Percentiles rank a stretch among this genome's conserved stretches.
Conservation (phyloP, 2,113 vertebrate genomes). For the Pelodiscus sinensis region DNA sequence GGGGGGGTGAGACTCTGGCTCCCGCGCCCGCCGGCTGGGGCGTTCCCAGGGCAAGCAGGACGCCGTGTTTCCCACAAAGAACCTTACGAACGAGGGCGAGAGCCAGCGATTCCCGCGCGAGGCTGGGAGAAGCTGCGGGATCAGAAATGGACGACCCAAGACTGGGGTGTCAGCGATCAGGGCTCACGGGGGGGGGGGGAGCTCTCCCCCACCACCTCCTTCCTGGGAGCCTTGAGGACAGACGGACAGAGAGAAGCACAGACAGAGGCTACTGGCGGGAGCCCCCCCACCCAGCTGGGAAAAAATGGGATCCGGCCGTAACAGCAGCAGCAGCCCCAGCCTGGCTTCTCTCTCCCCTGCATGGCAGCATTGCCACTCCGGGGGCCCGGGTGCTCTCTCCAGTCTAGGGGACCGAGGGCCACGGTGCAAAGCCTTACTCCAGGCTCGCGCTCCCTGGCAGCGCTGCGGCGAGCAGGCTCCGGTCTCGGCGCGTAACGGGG, state of each 20-base stretch:
- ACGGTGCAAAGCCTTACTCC: neutral
- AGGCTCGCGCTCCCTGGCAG: neutral
- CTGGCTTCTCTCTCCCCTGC: neutral
- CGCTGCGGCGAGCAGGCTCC: neutral
- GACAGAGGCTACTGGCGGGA: neutral
- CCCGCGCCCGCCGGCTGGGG: neutral
- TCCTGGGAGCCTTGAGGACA: neutral
- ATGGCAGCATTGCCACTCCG: neutral
- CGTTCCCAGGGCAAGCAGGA: neutral
- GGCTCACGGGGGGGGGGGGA: neutral
- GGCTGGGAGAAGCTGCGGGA: neutral
- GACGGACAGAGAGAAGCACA: neutral
- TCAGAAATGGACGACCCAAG: neutral
- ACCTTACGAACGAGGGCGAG: neutral
- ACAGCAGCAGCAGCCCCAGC: neutral
- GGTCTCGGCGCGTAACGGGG: neutral
- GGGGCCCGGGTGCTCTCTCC: neutral
- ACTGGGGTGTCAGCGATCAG: neutral
- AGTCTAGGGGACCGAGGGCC: neutral
- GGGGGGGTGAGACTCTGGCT: neutral
- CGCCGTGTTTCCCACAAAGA: neutral
- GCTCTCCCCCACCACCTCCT: neutral
- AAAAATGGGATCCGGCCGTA: neutral
- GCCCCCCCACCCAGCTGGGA: too few relatives aligned
- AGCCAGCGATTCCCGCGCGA: neutral